These are phyloP conservation scores for Capitella teleta DNA, from an alignment of 1,140 invertebrate species.

Conservation along the genomic window DNA sequence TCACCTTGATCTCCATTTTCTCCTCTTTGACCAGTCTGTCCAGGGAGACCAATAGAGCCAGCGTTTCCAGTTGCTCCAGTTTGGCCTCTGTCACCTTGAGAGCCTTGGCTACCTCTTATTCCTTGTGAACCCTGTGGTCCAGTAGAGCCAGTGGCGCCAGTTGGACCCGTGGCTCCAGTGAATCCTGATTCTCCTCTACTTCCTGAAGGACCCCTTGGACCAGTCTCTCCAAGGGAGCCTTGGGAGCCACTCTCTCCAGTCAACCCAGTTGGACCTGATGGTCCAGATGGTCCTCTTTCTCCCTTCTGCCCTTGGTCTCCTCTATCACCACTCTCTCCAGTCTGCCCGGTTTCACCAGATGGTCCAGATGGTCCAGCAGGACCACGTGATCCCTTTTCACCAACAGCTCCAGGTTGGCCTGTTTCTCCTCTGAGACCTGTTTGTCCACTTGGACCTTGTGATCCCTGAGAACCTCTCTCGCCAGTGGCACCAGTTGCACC, in stretches of 20 bases:
- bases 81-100: constrained; percentile 1
- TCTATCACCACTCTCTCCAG: constrained; percentile 1
- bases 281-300: constrained; percentile 6
- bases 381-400: constrained; percentile 2
- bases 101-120: constrained; percentile 1
- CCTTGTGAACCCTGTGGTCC: constrained; percentile 4
- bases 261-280: background rate
- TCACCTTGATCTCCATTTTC: background rate
- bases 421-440: background rate
- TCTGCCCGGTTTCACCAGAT: background rate
- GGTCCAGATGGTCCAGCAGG: constrained; percentile 2
- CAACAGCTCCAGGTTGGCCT: background rate
- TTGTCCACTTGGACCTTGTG: background rate
- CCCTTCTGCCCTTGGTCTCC: constrained; percentile 5
- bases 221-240: background rate
- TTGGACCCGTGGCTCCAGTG: background rate
- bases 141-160: background rate
- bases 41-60: constrained; percentile 5
- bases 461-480: background rate
- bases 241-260: background rate
- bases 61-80: background rate
- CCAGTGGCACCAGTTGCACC: constrained; percentile 5
- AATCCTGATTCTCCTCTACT: background rate
- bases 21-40: background rate
- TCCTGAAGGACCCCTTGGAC: background rate